Evolutionary conservation across 1,140 invertebrate species (phyloP).

Genomic region (Eriocheir sinensis): DNA sequence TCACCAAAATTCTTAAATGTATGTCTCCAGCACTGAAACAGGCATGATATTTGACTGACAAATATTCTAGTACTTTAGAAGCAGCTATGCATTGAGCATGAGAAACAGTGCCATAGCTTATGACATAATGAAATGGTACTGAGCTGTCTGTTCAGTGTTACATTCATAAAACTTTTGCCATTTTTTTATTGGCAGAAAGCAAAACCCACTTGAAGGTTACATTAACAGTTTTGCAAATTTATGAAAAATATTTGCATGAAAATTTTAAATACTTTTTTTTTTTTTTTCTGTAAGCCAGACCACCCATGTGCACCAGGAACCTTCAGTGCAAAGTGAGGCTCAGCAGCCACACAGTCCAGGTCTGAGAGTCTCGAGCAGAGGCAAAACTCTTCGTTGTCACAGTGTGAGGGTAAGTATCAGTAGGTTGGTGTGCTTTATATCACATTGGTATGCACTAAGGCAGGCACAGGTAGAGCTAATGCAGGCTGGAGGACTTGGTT

Average conservation of each 20-base stretch:
- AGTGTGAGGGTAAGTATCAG: constrained; percentile 59
- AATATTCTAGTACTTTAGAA: not conserved
- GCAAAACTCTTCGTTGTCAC: constrained; percentile 70
- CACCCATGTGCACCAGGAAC: not conserved
- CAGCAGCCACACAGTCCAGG: not conserved
- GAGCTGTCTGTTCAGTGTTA: too few relatives aligned
- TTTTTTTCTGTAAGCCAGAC: not conserved
- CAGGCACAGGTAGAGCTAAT: constrained; percentile 71
- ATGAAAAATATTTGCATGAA: too few relatives aligned
- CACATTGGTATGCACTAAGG: constrained; percentile 73
- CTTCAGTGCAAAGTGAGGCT: not conserved
- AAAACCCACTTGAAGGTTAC: too few relatives aligned
- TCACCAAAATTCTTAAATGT: not conserved
- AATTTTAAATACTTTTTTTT: too few relatives aligned
- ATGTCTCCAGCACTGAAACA: constrained; percentile 4
- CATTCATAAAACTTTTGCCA: too few relatives aligned
- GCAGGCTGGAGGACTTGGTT: not conserved
- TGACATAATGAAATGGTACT: too few relatives aligned
- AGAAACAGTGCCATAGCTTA: not conserved
- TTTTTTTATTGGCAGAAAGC: too few relatives aligned
- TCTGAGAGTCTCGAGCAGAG: constrained; percentile 43
- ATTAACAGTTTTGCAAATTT: too few relatives aligned
- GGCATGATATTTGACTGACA: not conserved
- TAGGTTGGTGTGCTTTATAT: constrained; percentile 66
- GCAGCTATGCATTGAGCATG: not conserved